phyloP scores from a whole-genome alignment of 2,797 vertebrate species.

The Hypotaenidia okinawae region DNA sequence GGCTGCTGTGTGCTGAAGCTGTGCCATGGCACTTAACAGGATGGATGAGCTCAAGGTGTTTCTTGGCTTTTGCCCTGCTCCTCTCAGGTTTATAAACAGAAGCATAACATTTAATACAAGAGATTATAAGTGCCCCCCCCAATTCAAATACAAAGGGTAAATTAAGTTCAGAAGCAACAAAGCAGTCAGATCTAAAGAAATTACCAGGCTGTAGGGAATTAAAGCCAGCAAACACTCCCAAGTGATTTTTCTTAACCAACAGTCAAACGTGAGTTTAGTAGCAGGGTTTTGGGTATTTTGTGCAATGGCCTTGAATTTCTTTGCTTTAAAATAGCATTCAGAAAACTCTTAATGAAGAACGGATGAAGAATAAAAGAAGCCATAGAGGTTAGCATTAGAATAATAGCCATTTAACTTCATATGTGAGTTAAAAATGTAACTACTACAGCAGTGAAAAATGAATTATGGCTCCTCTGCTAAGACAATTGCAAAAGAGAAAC shows the following conservation, averaged over 20 bases:
- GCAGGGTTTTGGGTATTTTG: not conserved
- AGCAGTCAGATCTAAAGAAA: not conserved
- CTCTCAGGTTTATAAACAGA: not conserved
- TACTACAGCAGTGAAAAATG: not conserved
- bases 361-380: not conserved
- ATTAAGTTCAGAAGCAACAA: not conserved
- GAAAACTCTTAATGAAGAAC: not conserved
- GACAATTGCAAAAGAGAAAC: not conserved
- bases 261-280: not conserved
- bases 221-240: not conserved
- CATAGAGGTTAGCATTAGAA: not conserved
- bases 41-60: accelerated
- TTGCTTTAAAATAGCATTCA: not conserved
- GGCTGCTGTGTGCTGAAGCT: not conserved
- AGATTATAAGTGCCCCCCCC: accelerated
- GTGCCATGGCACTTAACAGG: accelerated
- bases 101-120: not conserved
- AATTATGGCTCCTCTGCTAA: not conserved
- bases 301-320: not conserved
- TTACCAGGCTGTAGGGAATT: not conserved
- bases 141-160: not conserved
- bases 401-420: slow-evolving; percentile 8
- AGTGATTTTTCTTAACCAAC: not conserved
- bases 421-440: not conserved
- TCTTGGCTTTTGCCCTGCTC: not conserved